phyloP scores from a whole-genome alignment of 2,888 invertebrate genomes.

The Resseliella maxima region DNA sequence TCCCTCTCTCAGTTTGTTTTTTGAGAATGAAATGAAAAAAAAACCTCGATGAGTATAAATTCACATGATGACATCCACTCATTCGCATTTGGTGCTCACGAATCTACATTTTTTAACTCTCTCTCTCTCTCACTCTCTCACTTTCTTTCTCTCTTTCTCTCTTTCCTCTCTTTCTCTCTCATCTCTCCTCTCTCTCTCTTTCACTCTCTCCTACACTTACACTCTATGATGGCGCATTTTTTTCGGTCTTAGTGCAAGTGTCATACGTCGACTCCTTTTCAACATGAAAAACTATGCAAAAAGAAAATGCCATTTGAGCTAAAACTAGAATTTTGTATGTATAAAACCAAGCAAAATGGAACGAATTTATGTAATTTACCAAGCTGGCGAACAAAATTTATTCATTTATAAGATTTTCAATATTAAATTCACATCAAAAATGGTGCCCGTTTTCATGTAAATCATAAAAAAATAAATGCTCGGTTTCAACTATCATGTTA shows the following conservation, averaged over 20 bases:
- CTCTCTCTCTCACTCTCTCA: neutral
- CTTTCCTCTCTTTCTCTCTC: neutral
- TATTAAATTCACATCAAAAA: neutral
- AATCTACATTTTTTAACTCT: neutral
- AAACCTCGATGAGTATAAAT: constrained; percentile 11
- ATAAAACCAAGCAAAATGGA: no score
- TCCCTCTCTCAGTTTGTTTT: neutral
- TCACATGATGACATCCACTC: constrained; percentile 53
- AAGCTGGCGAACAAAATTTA: neutral
- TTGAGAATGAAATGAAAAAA: neutral
- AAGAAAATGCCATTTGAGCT: neutral
- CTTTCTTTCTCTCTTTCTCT: neutral
- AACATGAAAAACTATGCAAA: neutral
- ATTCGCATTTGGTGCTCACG: constrained; percentile 35
- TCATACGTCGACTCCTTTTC: constrained; percentile 30
- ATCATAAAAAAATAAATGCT: neutral
- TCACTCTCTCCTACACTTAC: no score
- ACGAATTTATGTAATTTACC: no score
- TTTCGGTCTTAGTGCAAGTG: neutral
- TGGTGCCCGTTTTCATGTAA: neutral
- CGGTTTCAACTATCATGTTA: neutral
- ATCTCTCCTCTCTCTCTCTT: neutral
- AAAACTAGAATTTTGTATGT: neutral
- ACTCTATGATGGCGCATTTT: neutral
- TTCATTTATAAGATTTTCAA: constrained; percentile 1